phyloP scores from a whole-genome alignment of 2,797 vertebrate species.

The Hydrocynus forskahlii region DNA sequence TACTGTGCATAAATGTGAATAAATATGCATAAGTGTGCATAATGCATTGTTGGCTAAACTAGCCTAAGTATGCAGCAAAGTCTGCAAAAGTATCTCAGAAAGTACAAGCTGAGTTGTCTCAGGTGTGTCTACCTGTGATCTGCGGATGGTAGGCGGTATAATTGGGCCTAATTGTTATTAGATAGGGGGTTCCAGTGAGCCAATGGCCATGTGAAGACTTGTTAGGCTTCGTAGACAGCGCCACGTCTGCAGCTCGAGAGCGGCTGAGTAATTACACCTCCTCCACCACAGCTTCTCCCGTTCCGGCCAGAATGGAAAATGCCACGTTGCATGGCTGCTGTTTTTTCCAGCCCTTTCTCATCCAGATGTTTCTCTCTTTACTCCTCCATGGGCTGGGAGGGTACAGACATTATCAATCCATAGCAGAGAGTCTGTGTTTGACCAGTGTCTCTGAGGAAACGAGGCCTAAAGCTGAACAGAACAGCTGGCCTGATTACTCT shows the following conservation, averaged over 20 bases:
- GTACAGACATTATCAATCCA: constrained; percentile 80
- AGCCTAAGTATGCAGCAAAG: neutral
- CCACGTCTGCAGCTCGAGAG: constrained; percentile 71
- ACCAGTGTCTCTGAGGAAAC: neutral
- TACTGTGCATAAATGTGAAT: too few relatives aligned
- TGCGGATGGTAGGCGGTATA: constrained; percentile 43
- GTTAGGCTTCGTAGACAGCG: constrained; percentile 57
- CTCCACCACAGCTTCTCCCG: constrained; percentile 56
- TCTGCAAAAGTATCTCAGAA: neutral
- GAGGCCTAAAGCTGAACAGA: neutral
- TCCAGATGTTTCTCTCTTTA: constrained; percentile 85
- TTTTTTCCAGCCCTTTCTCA: constrained; percentile 64
- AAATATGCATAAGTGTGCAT: too few relatives aligned
- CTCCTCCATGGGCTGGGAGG: constrained; percentile 69
- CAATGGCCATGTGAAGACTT: constrained; percentile 49
- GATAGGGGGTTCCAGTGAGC: constrained; percentile 31
- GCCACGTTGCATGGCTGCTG: constrained; percentile 77
- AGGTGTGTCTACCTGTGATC: constrained; percentile 32
- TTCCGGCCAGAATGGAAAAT: constrained; percentile 72
- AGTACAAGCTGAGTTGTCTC: constrained; percentile 1
- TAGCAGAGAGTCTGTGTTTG: constrained; percentile 47
- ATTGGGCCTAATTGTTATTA: constrained; percentile 56
- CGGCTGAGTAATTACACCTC: constrained; percentile 55
- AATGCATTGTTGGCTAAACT: too few relatives aligned
- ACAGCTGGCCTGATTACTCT: constrained; percentile 35